phyloP scores from a whole-genome alignment of 2,797 vertebrate genomes.

The Huso huso region DNA sequence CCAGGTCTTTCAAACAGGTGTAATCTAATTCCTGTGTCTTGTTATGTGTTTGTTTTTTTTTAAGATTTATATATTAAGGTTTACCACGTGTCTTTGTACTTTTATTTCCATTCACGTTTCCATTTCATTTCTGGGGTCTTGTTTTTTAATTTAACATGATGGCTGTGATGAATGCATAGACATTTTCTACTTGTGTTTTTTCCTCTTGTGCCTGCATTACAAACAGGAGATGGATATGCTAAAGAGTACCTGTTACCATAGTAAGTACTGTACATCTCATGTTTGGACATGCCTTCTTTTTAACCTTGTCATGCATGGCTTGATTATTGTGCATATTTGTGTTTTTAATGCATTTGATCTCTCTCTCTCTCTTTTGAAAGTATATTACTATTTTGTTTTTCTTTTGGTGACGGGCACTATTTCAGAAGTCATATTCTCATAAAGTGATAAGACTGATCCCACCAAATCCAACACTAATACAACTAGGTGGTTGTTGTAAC shows the following conservation, averaged over 20 bases:
- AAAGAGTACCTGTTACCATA: constrained; percentile 99
- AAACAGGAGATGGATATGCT: constrained; percentile 97
- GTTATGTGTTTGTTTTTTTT: constrained; percentile 23
- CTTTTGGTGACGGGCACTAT: constrained; percentile 39
- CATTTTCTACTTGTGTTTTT: constrained; percentile 98
- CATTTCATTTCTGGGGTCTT: constrained; percentile 67
- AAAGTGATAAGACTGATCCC: too few relatives aligned
- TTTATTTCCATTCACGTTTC: constrained; percentile 58
- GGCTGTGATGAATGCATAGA: constrained; percentile 95
- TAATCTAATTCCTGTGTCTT: constrained; percentile 63
- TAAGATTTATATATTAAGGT: constrained; percentile 32
- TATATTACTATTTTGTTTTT: constrained; percentile 25
- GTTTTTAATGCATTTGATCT: constrained; percentile 39
- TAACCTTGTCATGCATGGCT: constrained; percentile 59
- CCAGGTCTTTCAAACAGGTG: constrained; percentile 42
- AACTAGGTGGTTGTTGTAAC: too few relatives aligned
- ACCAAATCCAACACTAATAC: too few relatives aligned
- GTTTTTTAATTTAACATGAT: constrained; percentile 62
- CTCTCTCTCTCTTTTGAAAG: constrained; percentile 2
- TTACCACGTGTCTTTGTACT: constrained; percentile 55
- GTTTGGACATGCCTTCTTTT: constrained; percentile 45
- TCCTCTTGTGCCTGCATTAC: constrained; percentile 94
- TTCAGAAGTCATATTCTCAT: constrained; percentile 37
- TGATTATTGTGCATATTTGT: constrained; percentile 49
- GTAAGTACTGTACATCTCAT: constrained; percentile 83